Conservation (phyloP, 2,797 vertebrate genomes). For the Poeciliopsis turneri region DNA sequence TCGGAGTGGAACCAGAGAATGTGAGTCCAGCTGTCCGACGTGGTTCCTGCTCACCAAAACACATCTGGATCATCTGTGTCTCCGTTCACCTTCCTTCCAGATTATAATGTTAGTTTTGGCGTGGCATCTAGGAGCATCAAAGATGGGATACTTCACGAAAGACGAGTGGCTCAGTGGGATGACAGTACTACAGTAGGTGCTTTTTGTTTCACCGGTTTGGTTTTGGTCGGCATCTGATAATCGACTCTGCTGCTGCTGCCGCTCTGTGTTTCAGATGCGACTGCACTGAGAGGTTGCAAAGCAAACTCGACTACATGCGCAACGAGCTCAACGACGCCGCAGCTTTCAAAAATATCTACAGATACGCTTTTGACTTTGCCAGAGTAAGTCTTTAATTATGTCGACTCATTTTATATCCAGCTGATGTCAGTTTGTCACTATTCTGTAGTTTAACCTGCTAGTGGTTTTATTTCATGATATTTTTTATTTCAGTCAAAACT, state of each 20-base stretch:
- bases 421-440: background rate
- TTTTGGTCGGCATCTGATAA: background rate
- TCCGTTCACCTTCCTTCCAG: conserved; percentile 67
- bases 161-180: conserved; percentile 98
- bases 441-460: background rate
- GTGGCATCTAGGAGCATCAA: conserved; percentile 95
- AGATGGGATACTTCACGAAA: conserved; percentile 98
- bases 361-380: conserved; percentile 98
- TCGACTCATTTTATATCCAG: background rate
- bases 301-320: conserved; percentile 92
- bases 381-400: conserved; percentile 81
- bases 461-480: background rate
- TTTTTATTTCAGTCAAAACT: background rate
- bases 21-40: conserved; percentile 73
- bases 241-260: background rate
- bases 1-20: conserved; percentile 96
- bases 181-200: conserved; percentile 93
- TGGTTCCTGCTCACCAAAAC: background rate
- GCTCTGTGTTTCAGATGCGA: conserved; percentile 84
- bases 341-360: conserved; percentile 95
- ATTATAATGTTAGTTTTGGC: conserved; percentile 98
- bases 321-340: conserved; percentile 90
- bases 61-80: too few relatives aligned
- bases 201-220: background rate
- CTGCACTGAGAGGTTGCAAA: conserved; percentile 91